These are phyloP conservation scores for Prosopocoilus inquinatus DNA, from an alignment of 2,888 invertebrate genomes.

Conservation along the genomic window DNA sequence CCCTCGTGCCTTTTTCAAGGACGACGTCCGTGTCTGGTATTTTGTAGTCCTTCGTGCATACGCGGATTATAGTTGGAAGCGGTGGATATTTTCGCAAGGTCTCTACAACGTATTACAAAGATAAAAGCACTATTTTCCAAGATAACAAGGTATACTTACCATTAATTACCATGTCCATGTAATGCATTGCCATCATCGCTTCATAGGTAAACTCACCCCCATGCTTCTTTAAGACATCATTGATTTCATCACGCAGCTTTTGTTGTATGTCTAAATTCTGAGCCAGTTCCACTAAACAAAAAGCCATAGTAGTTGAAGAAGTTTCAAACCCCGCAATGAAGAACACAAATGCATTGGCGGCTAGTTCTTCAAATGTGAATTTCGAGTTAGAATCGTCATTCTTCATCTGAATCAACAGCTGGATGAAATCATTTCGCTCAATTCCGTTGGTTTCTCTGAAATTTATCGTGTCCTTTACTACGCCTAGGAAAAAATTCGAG, in stretches of 20 bases:
- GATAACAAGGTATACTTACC: constrained; percentile 29
- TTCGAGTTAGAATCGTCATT: constrained; percentile 5
- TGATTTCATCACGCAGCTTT: constrained; percentile 47
- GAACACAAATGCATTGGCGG: constrained; percentile 46
- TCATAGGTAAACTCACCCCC: constrained; percentile 48
- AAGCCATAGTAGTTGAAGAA: constrained; percentile 46
- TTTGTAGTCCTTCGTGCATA: constrained; percentile 11
- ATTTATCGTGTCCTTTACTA: constrained; percentile 35
- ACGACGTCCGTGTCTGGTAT: constrained; percentile 5
- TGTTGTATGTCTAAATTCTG: constrained; percentile 46
- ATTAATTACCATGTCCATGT: constrained; percentile 48
- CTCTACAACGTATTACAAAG: constrained; percentile 21
- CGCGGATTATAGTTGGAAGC: constrained; percentile 1
- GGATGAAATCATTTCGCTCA: constrained; percentile 42
- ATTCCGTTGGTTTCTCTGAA: constrained; percentile 22
- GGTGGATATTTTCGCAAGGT: constrained; percentile 14
- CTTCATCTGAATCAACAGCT: constrained; percentile 37
- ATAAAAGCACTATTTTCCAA: not conserved
- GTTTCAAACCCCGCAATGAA: constrained; percentile 52
- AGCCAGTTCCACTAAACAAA: constrained; percentile 46
- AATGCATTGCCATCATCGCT: constrained; percentile 48
- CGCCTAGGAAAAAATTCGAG: constrained; percentile 34
- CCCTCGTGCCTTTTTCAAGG: constrained; percentile 3
- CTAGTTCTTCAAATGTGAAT: constrained; percentile 25
- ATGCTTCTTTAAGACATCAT: constrained; percentile 35